These are phyloP conservation scores for Sitta europaea DNA, from an alignment of 2,113 vertebrate species.

Conservation along the genomic window DNA sequence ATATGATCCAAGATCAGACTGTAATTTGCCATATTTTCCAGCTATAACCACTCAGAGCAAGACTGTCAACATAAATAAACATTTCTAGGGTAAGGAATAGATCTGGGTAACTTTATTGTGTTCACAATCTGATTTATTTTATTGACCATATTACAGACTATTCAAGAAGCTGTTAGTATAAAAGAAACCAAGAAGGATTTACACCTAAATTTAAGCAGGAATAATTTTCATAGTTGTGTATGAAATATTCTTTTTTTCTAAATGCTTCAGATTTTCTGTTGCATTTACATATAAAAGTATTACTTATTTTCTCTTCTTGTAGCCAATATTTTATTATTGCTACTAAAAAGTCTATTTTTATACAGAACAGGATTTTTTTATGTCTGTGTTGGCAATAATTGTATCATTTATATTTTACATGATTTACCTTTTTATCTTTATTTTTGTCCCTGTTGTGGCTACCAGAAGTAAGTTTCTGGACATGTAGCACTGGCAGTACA, in stretches of 20 bases:
- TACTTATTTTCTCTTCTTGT: neutral
- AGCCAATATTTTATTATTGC: neutral
- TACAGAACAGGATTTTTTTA: neutral
- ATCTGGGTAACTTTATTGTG: neutral
- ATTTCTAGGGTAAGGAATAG: neutral
- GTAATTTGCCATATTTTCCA: neutral
- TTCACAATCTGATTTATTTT: neutral
- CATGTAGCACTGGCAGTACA: neutral
- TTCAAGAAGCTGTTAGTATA: neutral
- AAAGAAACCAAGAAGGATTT: neutral
- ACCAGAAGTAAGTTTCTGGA: neutral
- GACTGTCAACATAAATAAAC: neutral
- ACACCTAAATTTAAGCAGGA: neutral
- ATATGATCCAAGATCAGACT: neutral
- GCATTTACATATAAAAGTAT: neutral
- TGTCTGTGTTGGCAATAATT: neutral
- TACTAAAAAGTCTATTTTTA: neutral
- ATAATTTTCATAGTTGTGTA: neutral
- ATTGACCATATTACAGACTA: neutral
- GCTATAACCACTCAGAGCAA: neutral
- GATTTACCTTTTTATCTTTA: neutral
- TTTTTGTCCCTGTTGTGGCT: neutral
- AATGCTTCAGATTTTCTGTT: neutral
- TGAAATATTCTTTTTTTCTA: neutral
- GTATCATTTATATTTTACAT: rapidly evolving